These are phyloP conservation scores for Etia nguti DNA, from an alignment of 2,113 vertebrate species.

Conservation along the genomic window DNA sequence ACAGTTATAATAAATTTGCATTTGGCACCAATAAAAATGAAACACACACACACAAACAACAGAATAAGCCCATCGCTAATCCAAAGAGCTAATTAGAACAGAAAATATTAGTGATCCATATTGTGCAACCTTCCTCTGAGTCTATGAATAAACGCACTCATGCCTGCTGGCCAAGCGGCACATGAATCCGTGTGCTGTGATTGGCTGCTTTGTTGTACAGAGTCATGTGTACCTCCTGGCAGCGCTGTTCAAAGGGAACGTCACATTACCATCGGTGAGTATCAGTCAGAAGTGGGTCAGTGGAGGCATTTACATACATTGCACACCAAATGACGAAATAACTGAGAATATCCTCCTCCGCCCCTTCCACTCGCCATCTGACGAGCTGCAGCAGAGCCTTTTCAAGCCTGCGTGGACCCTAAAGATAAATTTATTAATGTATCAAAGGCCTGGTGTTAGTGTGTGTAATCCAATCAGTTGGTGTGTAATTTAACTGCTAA, in stretches of 20 bases:
- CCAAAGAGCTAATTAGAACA: constrained; percentile 39
- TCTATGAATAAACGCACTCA: constrained; percentile 40
- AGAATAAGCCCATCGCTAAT: constrained; percentile 9
- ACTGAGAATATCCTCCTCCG: constrained; percentile 9
- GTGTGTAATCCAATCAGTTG: neutral
- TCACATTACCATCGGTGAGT: constrained; percentile 19
- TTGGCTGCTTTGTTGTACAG: constrained; percentile 37
- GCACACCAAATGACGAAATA: constrained; percentile 44
- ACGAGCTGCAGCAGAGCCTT: neutral
- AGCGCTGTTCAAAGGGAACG: constrained; percentile 37
- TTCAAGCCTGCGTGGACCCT: neutral
- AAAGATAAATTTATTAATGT: neutral
- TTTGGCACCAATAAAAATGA: neutral
- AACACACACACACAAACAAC: constrained; percentile 3
- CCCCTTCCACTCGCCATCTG: neutral
- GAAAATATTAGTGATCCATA: constrained; percentile 18
- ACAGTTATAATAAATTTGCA: constrained; percentile 18
- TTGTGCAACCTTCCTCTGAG: constrained; percentile 30
- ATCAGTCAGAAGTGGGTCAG: constrained; percentile 65
- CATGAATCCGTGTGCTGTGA: neutral
- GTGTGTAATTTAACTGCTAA: neutral
- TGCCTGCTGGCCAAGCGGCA: constrained; percentile 23
- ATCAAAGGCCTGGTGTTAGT: neutral
- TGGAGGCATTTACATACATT: constrained; percentile 44
- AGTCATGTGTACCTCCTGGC: constrained; percentile 30